Evolutionary conservation across 2,113 vertebrate genomes (phyloP).

Genomic region (Clarias batrachus): DNA sequence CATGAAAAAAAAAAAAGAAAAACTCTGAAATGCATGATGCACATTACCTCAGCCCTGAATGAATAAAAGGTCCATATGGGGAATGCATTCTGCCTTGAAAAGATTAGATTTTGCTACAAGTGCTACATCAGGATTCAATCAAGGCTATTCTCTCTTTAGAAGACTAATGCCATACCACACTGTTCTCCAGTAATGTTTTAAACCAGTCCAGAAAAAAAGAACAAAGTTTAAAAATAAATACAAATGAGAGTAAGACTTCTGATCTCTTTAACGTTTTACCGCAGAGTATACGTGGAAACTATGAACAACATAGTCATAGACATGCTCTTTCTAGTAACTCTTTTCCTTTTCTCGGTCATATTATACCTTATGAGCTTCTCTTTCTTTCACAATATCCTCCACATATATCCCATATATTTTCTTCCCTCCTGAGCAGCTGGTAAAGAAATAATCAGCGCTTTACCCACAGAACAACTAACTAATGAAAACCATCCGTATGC

Average conservation of each 20-base stretch:
- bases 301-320: neutral
- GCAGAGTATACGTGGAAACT: neutral
- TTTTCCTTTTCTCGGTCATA: conserved; percentile 59
- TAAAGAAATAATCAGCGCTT: conserved; percentile 53
- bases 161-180: conserved; percentile 38
- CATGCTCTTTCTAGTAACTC: conserved; percentile 50
- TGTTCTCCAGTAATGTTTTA: conserved; percentile 55
- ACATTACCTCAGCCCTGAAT: neutral
- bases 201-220: conserved; percentile 47
- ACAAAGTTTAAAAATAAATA: conserved; percentile 41
- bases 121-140: conserved; percentile 63
- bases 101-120: conserved; percentile 49
- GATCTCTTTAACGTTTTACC: neutral
- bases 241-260: conserved; percentile 26
- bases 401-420: neutral
- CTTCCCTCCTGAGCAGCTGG: conserved; percentile 33
- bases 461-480: conserved; percentile 66
- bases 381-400: conserved; percentile 28
- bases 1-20: neutral
- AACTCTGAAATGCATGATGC: neutral
- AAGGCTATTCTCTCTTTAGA: conserved; percentile 42
- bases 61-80: conserved; percentile 39
- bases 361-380: conserved; percentile 26
- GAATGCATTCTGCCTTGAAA: conserved; percentile 20
- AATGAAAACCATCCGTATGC: conserved; percentile 74